Evolutionary conservation across 2,113 vertebrate genomes (phyloP).

Genomic region (Austrofundulus limnaeus): DNA sequence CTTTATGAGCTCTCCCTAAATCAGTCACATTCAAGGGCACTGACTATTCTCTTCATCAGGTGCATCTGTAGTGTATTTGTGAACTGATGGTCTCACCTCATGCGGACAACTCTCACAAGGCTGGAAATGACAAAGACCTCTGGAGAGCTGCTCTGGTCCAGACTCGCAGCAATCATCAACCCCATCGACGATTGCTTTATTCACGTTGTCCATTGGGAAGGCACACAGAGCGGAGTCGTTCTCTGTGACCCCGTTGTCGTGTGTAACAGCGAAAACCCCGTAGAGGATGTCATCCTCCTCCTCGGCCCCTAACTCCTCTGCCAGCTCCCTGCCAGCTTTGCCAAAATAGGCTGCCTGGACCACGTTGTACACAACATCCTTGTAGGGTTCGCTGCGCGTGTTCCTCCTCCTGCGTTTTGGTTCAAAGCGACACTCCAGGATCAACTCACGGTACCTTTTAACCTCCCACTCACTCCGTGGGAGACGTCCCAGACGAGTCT

Average conservation of each 20-base stretch:
- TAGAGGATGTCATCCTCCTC: slow-evolving; percentile 85
- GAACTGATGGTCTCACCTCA: slow-evolving; percentile 78
- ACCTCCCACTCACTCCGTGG: slow-evolving; percentile 79
- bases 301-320: slow-evolving; percentile 80
- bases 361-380: slow-evolving; percentile 82
- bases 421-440: slow-evolving; percentile 87
- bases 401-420: slow-evolving; percentile 85
- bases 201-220: slow-evolving; percentile 84
- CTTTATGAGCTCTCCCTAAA: too few relatives aligned
- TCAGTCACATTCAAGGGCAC: not conserved
- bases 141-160: slow-evolving; percentile 67
- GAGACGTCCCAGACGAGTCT: slow-evolving; percentile 86
- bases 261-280: slow-evolving; percentile 82
- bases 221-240: slow-evolving; percentile 87
- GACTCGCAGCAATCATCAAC: slow-evolving; percentile 84
- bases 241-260: slow-evolving; percentile 52
- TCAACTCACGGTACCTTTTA: slow-evolving; percentile 86
- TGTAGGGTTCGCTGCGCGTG: slow-evolving; percentile 55
- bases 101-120: slow-evolving; percentile 84
- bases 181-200: slow-evolving; percentile 83
- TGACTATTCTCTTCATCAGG: not conserved
- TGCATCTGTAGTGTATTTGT: not conserved
- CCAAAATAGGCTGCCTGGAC: slow-evolving; percentile 88
- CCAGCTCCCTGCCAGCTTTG: slow-evolving; percentile 81
- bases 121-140: slow-evolving; percentile 90